Base-by-base conservation (phyloP, 2,797 vertebrate species). In the Lutjanus campechanus region DNA sequence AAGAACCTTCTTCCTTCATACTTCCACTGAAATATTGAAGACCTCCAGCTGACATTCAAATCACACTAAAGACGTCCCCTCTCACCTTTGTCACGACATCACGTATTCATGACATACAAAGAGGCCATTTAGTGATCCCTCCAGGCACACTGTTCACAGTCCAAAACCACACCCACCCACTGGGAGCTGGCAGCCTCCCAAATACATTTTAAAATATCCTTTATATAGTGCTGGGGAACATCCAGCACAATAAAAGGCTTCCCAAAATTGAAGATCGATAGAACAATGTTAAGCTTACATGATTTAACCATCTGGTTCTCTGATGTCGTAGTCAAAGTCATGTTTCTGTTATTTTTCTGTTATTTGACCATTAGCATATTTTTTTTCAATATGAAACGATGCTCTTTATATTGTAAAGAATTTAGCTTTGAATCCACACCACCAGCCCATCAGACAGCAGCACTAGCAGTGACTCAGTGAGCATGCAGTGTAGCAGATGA, bases 101-200 rank as follows among this genome's bases (percentile, higher is more conserved):
- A 83, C 53, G 5, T 79, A 89, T 91, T 90, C 83, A 89, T 89
- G 86, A 79, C 83, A 84, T 82, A 91, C 83, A 89, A 88, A 89
- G 72, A 85, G 83, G 46, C 77, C 79, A 76, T 89, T 91, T 88
- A 88, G 84, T 64, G 46, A 73, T 79, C 49, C 83, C 89, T 78
- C 20, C 72, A 79, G 88, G 86, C 77, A 74, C 13, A 69, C 25
- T 61, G 70, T 59, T 77, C 64, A 25, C 72, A 74, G 62, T 74
- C 44, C 67, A 50, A 73, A 82, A 58, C 76, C 85, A 81, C 75
- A 43, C 85, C 79, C 82, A 77, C 84, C 78, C 69, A 51, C 79
- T 61, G 66, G 47, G 58, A 70, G 41, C 65, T 69, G 80, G 60
- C 70, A 69, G 51, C 58, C 70, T 8, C 29, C 29, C 47, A 80